phyloP scores from a whole-genome alignment of 2,113 vertebrate genomes.

The Poicephalus gulielmi region DNA sequence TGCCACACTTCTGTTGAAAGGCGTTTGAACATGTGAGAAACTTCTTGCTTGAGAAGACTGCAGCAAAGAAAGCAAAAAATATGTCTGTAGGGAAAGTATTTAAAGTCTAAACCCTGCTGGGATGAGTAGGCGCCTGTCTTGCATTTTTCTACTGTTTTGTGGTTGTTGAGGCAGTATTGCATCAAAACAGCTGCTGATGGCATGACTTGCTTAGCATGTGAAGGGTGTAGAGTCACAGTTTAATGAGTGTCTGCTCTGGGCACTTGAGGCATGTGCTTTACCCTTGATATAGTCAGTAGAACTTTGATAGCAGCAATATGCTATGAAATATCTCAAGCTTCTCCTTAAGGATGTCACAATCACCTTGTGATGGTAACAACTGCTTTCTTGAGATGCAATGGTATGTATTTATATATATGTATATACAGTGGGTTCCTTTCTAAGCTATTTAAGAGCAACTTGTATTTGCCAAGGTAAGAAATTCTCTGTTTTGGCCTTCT shows the following conservation, averaged over 20 bases:
- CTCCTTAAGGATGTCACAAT: not conserved
- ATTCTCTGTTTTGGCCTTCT: not conserved
- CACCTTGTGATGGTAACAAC: not conserved
- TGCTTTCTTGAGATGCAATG: not conserved
- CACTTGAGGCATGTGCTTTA: not conserved
- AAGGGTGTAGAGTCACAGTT: not conserved
- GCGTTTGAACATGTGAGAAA: not conserved
- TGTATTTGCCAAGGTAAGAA: not conserved
- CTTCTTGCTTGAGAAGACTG: not conserved
- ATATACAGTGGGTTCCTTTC: not conserved
- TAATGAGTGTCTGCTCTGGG: not conserved
- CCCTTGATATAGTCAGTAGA: not conserved
- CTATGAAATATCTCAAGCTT: not conserved
- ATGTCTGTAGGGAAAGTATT: not conserved
- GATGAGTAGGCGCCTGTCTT: not conserved
- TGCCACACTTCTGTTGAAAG: not conserved
- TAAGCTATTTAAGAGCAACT: not conserved
- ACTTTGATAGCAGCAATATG: fast-evolving
- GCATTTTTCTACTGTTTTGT: not conserved
- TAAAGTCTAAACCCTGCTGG: not conserved
- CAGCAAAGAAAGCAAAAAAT: not conserved
- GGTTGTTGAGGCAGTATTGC: not conserved
- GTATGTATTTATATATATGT: not conserved
- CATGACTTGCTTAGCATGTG: fast-evolving
- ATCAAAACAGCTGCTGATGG: fast-evolving